Evolutionary conservation across 2,888 invertebrate genomes (phyloP), one percentile per base, ranked within the genome.

Genomic region (Tortrix viridana): DNA sequence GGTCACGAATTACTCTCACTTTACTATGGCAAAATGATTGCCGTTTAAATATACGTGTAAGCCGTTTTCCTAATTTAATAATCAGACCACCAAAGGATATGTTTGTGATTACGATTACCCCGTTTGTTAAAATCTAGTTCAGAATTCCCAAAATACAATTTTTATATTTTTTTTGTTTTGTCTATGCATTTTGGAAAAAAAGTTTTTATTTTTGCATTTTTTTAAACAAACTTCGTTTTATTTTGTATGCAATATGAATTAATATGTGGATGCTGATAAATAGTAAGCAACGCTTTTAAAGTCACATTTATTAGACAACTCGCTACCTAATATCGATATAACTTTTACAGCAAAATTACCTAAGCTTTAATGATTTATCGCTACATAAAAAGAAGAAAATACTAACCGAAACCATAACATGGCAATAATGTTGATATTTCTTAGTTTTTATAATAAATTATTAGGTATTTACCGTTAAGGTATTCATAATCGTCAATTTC

Each of bases 251-350:
- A 16, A 16, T 6, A 2, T 41, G 0, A 41, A 41, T n/a, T 41
- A 41, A 41, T 6, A 41, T 41, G 41, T 41, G 3, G 5, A 9
- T 47, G 41, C 32, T 41, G 43, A 52, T 20, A 16, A 47, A 46
- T 41, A 37, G 5, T 23, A 52, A 43, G 73, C 74, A 68, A 69
- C 69, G 80, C 74, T 77, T 32, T 32, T 81, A 89, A 80, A 91
- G 92, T 92, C 90, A 92, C 91, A 92, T 89, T 90, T 89, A 90
- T 91, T 91, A 92, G 79, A 83, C 71, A 68, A 79, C 77, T 58
- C 63, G 63, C 57, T 86, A 84, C 69, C 70, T 72, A 75, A 75
- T 81, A 77, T 76, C 64, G 68, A 80, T 81, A 76, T 79, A 79
- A 73, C 65, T 76, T 80, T 74, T 78, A 74, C 75, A 76, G 71